Evolutionary conservation across 2,797 vertebrate species (phyloP), one percentile per base, ranked within the genome.

Genomic region (Sebastes trivittatus): DNA sequence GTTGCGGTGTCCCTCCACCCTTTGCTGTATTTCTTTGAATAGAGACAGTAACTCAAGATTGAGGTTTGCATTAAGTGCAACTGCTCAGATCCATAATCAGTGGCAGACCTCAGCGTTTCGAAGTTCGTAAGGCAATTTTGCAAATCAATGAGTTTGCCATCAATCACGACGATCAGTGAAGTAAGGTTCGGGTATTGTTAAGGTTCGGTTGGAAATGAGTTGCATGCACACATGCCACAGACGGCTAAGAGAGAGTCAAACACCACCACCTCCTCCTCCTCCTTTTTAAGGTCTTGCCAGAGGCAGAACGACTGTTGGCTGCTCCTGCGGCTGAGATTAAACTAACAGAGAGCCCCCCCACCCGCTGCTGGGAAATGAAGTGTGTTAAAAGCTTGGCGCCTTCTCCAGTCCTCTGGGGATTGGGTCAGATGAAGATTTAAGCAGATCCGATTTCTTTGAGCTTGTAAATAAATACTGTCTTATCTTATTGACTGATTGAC

Each of bases 341-440:
- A 93, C 94, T 92, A 94, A 93, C 94, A 93, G 92, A 91, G 85
- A 82, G 69, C 72, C 87, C 84, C 76, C 81, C 82, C 89, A 5
- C 20, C 61, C 22, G 85, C 90, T 94, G 92, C 88, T 93, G 91
- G 93, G 93, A 94, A 94, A 89, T 93, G 84, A 93, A 92, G 93
- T 93, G 93, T 93, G 88, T 91, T 86, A 91, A 93, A 65, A 91
- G 74, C 88, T 89, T 92, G 93, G 94, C 88, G 90, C 89, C 93
- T 93, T 89, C 75, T 82, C 61, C 62, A 3, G 71, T 86, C 86
- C 85, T 89, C 4, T 0, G 79, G 81, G 88, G 84, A 83, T 84
- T 76, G 42, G 84, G 75, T 87, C 81, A 77, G 78, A 89, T 89
- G 87, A 87, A 82, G 87, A 89, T 91, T 87, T 86, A 84, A 80